Evolutionary conservation across 2,113 vertebrate species (phyloP).

Genomic region (Pristiophorus japonicus): DNA sequence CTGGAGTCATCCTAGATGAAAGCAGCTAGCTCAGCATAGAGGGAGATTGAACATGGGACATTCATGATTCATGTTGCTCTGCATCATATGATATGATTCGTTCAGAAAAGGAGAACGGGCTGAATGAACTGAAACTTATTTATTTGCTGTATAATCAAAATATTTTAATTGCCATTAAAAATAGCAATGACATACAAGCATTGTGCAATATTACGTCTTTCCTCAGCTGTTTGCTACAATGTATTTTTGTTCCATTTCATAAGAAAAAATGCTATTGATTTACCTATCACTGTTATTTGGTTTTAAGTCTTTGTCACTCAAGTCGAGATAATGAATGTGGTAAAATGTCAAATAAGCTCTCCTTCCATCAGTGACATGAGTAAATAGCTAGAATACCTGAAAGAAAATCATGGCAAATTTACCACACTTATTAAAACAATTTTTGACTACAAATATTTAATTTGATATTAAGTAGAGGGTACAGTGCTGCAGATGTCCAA

Average conservation of each 20-base stretch:
- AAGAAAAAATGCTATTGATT: background rate
- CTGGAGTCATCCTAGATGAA: background rate
- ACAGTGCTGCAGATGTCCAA: background rate
- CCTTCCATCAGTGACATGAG: background rate
- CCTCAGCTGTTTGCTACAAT: background rate
- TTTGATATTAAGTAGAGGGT: background rate
- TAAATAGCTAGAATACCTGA: background rate
- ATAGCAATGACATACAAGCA: background rate
- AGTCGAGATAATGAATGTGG: background rate
- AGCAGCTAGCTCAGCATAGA: background rate
- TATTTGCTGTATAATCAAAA: background rate
- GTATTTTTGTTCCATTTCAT: background rate
- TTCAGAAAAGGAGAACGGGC: background rate
- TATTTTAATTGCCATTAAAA: background rate
- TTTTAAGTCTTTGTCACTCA: background rate
- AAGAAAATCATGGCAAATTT: background rate
- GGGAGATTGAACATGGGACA: background rate
- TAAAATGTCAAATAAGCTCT: background rate
- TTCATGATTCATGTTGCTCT: background rate
- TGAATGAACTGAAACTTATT: background rate
- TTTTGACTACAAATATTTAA: background rate
- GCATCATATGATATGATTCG: background rate
- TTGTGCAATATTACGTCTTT: background rate
- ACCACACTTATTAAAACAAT: background rate
- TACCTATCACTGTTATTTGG: background rate